Percentiles rank a stretch among this genome's conserved stretches.
Evolutionary conservation across 2,797 vertebrate genomes (phyloP).

Genomic region (Myoxocephalus aenaeus): DNA sequence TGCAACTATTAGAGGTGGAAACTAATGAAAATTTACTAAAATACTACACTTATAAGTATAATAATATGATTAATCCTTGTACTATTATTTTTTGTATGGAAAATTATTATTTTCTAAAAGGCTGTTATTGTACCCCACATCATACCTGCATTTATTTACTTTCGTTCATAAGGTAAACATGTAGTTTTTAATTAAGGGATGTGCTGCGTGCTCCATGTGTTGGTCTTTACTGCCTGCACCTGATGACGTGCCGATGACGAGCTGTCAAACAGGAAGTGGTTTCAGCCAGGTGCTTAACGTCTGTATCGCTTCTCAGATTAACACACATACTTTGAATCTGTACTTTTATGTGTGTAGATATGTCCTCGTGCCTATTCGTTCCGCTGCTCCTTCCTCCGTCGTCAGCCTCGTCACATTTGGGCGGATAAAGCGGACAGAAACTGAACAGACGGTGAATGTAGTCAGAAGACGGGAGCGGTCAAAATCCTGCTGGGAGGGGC

Average conservation of each 20-base stretch:
- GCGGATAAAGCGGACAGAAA: background rate
- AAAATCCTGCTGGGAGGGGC: background rate
- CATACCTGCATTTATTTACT: background rate
- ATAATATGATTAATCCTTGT: background rate
- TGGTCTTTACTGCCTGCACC: background rate
- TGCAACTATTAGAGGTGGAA: conserved; percentile 30
- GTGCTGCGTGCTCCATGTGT: background rate
- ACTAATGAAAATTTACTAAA: conserved; percentile 1
- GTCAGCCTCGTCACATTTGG: background rate
- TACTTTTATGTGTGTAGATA: too few species aligned
- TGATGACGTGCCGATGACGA: background rate
- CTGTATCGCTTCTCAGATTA: background rate
- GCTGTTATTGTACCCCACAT: background rate
- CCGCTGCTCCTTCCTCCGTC: background rate
- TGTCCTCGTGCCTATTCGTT: background rate
- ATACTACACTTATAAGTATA: background rate
- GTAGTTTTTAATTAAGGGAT: background rate
- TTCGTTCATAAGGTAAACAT: background rate
- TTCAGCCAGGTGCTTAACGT: background rate
- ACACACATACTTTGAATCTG: too few species aligned
- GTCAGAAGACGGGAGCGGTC: background rate
- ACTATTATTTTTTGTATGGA: background rate
- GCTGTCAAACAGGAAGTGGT: background rate
- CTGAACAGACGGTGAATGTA: background rate
- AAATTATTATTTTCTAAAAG: background rate